These are phyloP conservation scores for Timema cristinae DNA, from an alignment of 2,888 invertebrate species.

Conservation along the genomic window DNA sequence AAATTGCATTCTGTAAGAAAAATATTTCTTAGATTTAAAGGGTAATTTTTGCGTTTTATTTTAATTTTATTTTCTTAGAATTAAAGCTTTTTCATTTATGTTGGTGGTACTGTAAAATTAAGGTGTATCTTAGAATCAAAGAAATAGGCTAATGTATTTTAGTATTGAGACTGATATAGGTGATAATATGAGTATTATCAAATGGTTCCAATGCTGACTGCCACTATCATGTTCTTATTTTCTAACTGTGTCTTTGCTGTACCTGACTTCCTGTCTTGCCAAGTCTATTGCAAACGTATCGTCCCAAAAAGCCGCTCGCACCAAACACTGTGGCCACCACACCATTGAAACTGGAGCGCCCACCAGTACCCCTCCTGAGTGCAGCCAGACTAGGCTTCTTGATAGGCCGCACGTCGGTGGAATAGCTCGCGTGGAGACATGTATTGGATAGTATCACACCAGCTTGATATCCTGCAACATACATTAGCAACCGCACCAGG, in stretches of 20 bases:
- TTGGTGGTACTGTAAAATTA: too few species aligned
- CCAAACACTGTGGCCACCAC: slow-evolving; percentile 98
- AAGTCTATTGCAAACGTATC: slow-evolving; percentile 81
- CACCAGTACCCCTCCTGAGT: slow-evolving; percentile 81
- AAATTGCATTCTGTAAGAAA: too few species aligned
- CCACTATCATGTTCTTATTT: too few species aligned
- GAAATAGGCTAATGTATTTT: too few species aligned
- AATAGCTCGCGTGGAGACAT: slow-evolving; percentile 47
- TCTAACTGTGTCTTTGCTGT: slow-evolving; percentile 27
- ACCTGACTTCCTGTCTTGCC: slow-evolving; percentile 84
- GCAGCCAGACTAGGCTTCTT: slow-evolving; percentile 44
- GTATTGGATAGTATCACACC: slow-evolving; percentile 37
- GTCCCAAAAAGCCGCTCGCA: slow-evolving; percentile 82
- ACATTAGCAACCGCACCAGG: not conserved
- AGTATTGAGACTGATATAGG: too few species aligned
- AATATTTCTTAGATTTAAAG: too few species aligned
- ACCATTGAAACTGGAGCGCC: slow-evolving; percentile 94
- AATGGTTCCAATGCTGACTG: too few species aligned
- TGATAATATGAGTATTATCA: too few species aligned
- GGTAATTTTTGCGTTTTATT: too few species aligned
- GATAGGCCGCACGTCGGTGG: slow-evolving; percentile 45
- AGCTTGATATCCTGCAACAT: slow-evolving; percentile 27
- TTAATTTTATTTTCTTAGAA: too few species aligned
- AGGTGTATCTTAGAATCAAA: too few species aligned
- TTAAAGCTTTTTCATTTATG: too few species aligned